Evolutionary conservation across 2,888 invertebrate species (phyloP), one percentile per base, ranked within the genome.

Genomic region (Trypoxylon attenuatum): DNA sequence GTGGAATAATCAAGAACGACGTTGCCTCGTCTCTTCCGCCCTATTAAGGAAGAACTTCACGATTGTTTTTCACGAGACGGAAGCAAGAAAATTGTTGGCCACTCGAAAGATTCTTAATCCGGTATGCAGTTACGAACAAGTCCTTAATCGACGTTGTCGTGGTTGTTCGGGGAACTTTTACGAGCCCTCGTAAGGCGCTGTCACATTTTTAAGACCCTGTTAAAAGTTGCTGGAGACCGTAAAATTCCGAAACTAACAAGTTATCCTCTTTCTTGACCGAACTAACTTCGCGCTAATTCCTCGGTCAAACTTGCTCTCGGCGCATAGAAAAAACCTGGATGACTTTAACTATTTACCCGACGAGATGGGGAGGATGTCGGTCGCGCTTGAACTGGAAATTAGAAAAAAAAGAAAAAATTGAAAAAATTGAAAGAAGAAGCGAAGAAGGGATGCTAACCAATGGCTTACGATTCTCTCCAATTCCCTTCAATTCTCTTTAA

Each of bases 181-280:
- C 13, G 16, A 41, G 41, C n/a, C 10, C 16, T 41, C 33, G 33
- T 33, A 33, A 33, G 33, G 10, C n/a, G 33, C 33, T 33, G 33
- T 67, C 42, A 53, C 53, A 46, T 58, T 66, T 52, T 43, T 50
- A 51, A 42, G 47, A 50, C 53, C 45, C 54, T 23, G 45, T 66
- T 66, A 59, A 66, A 67, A 47, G 41, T 54, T 41, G 33, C 33
- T 38, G 58, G 22, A 50, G 65, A 49, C 63, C 56, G 63, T 47
- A 47, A 71, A 76, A 76, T 75, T 73, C 61, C 33, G 51, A 59
- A 73, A 73, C 73, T 68, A 73, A 65, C 60, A 50, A 38, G 39
- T 62, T 52, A 55, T 58, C 50, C 43, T 53, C 50, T 50, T 41
- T 25, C 39, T 18, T 19, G 19, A 33, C 50, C 46, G 65, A 62